A percentile compares a stretch with the other conserved stretches of the same genome.
Conservation (phyloP, 2,797 vertebrate genomes). For the Microhierax caerulescens region DNA sequence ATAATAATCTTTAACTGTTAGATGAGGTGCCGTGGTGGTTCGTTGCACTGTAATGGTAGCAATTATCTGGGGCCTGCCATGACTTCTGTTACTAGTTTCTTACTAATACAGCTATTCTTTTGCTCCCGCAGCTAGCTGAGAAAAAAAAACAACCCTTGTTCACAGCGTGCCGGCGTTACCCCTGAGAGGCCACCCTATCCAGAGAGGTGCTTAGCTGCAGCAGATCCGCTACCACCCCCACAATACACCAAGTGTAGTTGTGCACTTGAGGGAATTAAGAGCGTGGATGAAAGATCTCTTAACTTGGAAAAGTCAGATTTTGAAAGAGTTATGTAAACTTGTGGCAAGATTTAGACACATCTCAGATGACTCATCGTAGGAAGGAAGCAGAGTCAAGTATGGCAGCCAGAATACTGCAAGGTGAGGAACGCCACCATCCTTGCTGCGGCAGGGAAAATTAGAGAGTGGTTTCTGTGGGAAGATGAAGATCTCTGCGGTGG, state of each 20-base stretch:
- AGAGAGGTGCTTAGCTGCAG: not conserved
- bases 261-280: not conserved
- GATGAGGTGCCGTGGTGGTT: not conserved
- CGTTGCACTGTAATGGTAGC: rapidly evolving
- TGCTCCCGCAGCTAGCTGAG: not conserved
- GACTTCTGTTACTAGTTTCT: not conserved
- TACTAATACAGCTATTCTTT: not conserved
- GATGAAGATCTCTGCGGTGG: not conserved
- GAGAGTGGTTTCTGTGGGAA: not conserved
- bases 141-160: not conserved
- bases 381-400: not conserved
- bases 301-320: not conserved
- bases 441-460: not conserved
- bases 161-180: not conserved
- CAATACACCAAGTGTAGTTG: not conserved
- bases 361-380: not conserved
- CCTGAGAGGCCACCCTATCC: not conserved
- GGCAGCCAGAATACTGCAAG: not conserved
- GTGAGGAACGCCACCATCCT: not conserved
- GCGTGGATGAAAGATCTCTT: not conserved
- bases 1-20: not conserved
- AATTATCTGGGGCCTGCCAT: not conserved
- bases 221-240: rapidly evolving
- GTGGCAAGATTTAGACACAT: not conserved
- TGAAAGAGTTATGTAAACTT: not conserved